These are phyloP conservation scores for Drosophila equinoxialis DNA, from an alignment of 1,140 invertebrate genomes.

Conservation along the genomic window DNA sequence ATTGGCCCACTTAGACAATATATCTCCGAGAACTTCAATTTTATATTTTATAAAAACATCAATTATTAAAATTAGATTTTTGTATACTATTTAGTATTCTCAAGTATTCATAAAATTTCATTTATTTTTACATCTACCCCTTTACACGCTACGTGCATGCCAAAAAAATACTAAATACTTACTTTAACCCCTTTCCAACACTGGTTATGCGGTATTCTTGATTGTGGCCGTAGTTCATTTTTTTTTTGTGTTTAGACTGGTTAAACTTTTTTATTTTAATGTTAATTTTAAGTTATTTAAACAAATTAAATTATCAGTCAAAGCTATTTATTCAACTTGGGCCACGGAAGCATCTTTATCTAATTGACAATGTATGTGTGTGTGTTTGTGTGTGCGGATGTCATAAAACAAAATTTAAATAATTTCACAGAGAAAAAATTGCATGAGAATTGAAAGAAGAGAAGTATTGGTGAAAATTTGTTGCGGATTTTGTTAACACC, in stretches of 20 bases:
- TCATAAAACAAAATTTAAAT: conserved; percentile 3
- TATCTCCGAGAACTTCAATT: no score
- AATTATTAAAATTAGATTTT: no score
- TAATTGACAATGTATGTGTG: conserved; percentile 29
- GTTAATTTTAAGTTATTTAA: conserved; percentile 54
- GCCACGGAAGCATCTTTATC: conserved; percentile 17
- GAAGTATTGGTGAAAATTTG: conserved; percentile 8
- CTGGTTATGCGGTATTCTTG: conserved; percentile 2
- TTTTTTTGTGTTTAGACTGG: conserved; percentile 12
- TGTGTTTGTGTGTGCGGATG: conserved; percentile 18
- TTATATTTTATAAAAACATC: no score
- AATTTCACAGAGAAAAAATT: neutral
- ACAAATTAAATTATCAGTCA: conserved; percentile 23
- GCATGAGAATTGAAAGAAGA: neutral
- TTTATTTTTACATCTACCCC: neutral
- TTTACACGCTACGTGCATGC: neutral
- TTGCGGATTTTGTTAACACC: conserved; percentile 24
- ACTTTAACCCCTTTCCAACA: neutral
- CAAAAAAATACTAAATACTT: conserved; percentile 3
- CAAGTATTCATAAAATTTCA: no score
- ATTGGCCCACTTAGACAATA: no score
- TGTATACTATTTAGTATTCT: no score
- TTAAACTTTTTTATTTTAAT: conserved; percentile 12
- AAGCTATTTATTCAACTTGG: conserved; percentile 12
- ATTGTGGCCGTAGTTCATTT: neutral